Conservation (phyloP, 2,888 invertebrate species). For the Plagiodera versicolora region DNA sequence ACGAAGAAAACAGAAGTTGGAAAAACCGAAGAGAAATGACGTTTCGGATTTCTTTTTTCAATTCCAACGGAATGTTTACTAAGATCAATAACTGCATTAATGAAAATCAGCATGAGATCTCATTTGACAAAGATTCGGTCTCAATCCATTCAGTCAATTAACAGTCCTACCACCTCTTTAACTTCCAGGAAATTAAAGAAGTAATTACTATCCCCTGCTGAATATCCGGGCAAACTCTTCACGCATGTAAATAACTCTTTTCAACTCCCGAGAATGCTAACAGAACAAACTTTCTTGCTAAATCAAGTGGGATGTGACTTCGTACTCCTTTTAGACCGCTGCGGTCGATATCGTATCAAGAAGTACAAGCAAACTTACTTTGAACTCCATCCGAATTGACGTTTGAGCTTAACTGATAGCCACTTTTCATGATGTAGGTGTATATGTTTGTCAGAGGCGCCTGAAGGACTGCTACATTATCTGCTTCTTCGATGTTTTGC, state of each 20-base stretch:
- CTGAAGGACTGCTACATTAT: neutral
- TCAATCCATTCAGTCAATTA: neutral
- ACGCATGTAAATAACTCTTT: slow-evolving; percentile 8
- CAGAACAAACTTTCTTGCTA: slow-evolving; percentile 10
- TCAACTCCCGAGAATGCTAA: slow-evolving; percentile 1
- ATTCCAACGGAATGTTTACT: too few relatives aligned
- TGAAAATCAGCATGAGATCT: too few relatives aligned
- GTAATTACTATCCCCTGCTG: neutral
- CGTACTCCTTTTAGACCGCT: neutral
- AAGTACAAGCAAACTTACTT: slow-evolving; percentile 10
- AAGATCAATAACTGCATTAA: neutral
- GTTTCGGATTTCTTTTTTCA: too few relatives aligned
- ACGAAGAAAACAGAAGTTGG: too few relatives aligned
- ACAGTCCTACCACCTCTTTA: neutral
- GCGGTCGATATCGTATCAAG: neutral
- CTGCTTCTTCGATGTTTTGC: neutral
- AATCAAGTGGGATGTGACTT: slow-evolving; percentile 13
- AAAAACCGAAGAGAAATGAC: too few relatives aligned
- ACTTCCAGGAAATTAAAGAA: neutral
- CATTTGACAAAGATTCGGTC: neutral
- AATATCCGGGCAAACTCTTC: slow-evolving; percentile 1
- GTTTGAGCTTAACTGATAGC: neutral
- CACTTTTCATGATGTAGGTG: neutral
- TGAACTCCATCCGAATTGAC: slow-evolving; percentile 6
- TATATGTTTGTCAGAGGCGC: neutral